Evolutionary conservation across 53 echinoderm and acorn worm species (phyloP), one percentile per base, ranked within the genome.

Genomic region (Apostichopus leukothele): DNA sequence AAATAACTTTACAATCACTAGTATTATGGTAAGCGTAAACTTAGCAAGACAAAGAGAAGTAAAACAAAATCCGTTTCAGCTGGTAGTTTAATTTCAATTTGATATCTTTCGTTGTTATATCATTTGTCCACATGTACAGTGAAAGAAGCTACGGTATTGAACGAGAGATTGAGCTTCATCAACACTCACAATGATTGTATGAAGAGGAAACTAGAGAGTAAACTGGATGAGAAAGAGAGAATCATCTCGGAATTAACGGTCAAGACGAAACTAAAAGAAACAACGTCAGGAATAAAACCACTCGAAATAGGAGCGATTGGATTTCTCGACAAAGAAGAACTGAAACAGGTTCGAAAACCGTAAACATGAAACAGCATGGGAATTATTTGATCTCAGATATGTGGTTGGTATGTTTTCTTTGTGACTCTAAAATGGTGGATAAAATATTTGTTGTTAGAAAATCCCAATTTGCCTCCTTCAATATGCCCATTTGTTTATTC

Each of bases 171-270:
- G 19, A 75, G 55, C 13, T 91, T 90, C 85, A 89, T 91, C 79
- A 94, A 92, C 73, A 61, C 74, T 3, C 96, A 96, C 76, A 93
- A 96, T 88, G 77, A 87, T 14, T 96, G 96, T 67, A 50, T 84
- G 74, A 87, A 89, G 9, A 53, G 86, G 1, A 89, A 90, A 16
- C 53, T 91, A 23, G 92, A 74, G 83, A 73, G 55, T 18, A 94
- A 93, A 60, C 61, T 93, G 25, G 80, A 89, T 50, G 51, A 12
- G 5, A 96, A 91, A 79, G 90, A 83, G 5, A 80, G 89, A 51
- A 88, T 91, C 53, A 89, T 96, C 19, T 68, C 90, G 5, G 83
- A 78, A 51, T 83, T 96, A 10, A 50, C 87, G 57, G 81, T 91
- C 0, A 68, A 87, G 19, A 89, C 59, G 5, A 92, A 67, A 66